These are phyloP conservation scores for Nematostella vectensis DNA, from an alignment of 92 coral and sea anemone species.

Conservation along the genomic window DNA sequence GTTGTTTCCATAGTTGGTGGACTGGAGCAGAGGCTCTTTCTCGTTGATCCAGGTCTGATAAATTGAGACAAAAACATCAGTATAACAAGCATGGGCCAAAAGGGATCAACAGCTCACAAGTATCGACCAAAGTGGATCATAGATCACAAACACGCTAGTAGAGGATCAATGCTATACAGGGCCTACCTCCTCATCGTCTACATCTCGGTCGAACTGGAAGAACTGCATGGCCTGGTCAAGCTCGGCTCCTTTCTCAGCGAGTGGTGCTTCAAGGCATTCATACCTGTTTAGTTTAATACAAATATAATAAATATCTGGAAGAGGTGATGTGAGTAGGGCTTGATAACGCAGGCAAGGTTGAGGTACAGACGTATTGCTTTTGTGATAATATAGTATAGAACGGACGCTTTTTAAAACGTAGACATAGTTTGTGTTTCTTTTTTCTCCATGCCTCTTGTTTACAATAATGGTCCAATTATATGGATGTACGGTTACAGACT, in stretches of 20 bases:
- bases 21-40: slow-evolving; percentile 81
- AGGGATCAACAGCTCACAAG: too few relatives aligned
- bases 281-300: slow-evolving; percentile 69
- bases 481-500: too few relatives aligned
- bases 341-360: neutral
- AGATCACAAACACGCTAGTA: too few relatives aligned
- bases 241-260: slow-evolving; percentile 72
- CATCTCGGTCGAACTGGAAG: slow-evolving; percentile 97
- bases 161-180: too few relatives aligned
- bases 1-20: slow-evolving; percentile 93
- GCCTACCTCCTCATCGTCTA: slow-evolving; percentile 94
- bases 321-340: neutral
- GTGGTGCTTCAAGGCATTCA: slow-evolving; percentile 82
- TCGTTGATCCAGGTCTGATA: slow-evolving; percentile 90
- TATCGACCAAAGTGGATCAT: too few relatives aligned
- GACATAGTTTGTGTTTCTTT: too few relatives aligned
- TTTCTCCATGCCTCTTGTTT: too few relatives aligned
- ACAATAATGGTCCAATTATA: too few relatives aligned
- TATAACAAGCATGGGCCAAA: too few relatives aligned
- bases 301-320: neutral
- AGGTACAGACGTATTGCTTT: neutral
- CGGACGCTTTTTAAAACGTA: too few relatives aligned
- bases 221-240: slow-evolving; percentile 86
- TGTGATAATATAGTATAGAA: too few relatives aligned
- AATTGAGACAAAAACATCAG: too few relatives aligned